phyloP scores from a whole-genome alignment of 2,888 invertebrate genomes.

The Helleia helle region DNA sequence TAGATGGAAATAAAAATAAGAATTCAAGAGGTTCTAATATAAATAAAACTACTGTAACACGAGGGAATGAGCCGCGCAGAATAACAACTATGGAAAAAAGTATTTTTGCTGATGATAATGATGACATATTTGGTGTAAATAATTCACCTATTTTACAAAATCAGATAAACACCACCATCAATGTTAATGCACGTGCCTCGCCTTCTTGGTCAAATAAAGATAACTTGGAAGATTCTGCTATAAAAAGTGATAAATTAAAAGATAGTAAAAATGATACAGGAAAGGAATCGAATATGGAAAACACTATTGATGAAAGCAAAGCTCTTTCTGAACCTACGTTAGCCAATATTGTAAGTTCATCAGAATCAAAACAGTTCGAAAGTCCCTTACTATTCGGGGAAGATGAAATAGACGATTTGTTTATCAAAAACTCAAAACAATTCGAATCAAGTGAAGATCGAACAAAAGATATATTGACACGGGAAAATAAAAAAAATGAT shows the following conservation, averaged over 20 bases:
- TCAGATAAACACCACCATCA: background rate
- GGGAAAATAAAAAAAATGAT: conserved; percentile 9
- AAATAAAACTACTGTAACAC: background rate
- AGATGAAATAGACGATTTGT: conserved; percentile 28
- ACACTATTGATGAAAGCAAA: conserved; percentile 11
- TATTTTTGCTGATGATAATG: conserved; percentile 39
- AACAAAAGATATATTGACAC: conserved; percentile 5
- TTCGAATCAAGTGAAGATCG: conserved; percentile 5
- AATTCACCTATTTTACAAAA: background rate
- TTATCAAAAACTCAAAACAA: conserved; percentile 11
- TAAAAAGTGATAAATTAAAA: conserved; percentile 9
- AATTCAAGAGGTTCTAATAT: background rate
- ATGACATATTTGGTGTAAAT: conserved; percentile 26
- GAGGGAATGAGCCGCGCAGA: background rate
- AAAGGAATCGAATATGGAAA: conserved; percentile 11
- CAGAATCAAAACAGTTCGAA: conserved; percentile 2
- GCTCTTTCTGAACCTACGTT: background rate
- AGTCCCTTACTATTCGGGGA: conserved; percentile 37
- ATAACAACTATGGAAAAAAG: conserved; percentile 22
- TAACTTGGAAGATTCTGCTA: conserved; percentile 10
- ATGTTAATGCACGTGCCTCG: conserved; percentile 2
- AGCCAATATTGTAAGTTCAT: conserved; percentile 5
- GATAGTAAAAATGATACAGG: conserved; percentile 11
- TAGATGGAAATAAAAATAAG: background rate
- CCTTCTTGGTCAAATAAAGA: background rate